These are phyloP conservation scores for Sanderia malayensis DNA, from an alignment of 30 jellyfish, hydroid and myxozoan genomes.

Conservation along the genomic window DNA sequence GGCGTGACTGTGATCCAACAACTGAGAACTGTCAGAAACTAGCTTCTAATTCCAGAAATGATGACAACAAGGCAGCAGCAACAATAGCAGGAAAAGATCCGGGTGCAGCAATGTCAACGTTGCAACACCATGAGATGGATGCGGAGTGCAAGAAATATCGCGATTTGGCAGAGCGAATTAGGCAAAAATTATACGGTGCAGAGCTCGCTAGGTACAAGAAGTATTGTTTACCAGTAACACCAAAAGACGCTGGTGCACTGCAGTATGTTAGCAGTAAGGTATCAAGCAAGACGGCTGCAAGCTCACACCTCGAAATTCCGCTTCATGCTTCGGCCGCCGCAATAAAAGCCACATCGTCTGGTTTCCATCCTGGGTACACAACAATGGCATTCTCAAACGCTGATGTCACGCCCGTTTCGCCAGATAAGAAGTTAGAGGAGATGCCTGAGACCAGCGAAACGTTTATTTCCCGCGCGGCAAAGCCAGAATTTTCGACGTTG, in stretches of 20 bases:
- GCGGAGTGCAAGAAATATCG: constrained; percentile 31
- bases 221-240: constrained; percentile 38
- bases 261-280: constrained; percentile 11
- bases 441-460: constrained; percentile 65
- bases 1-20: background rate
- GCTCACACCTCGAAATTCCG: background rate
- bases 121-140: background rate
- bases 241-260: constrained; percentile 18
- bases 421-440: constrained; percentile 43
- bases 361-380: constrained; percentile 62
- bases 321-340: constrained; percentile 2
- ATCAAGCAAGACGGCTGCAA: background rate
- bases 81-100: background rate
- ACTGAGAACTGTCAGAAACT: background rate
- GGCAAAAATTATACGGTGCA: constrained; percentile 14
- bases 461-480: constrained; percentile 43
- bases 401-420: constrained; percentile 39
- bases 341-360: constrained; percentile 28
- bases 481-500: constrained; percentile 57
- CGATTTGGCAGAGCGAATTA: constrained; percentile 43
- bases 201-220: constrained; percentile 20
- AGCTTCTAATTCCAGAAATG: background rate
- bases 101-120: background rate
- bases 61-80: background rate
- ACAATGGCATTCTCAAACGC: constrained; percentile 51